These are phyloP conservation scores for Halocaridina rubra DNA, from an alignment of 2,888 invertebrate species.

Conservation along the genomic window DNA sequence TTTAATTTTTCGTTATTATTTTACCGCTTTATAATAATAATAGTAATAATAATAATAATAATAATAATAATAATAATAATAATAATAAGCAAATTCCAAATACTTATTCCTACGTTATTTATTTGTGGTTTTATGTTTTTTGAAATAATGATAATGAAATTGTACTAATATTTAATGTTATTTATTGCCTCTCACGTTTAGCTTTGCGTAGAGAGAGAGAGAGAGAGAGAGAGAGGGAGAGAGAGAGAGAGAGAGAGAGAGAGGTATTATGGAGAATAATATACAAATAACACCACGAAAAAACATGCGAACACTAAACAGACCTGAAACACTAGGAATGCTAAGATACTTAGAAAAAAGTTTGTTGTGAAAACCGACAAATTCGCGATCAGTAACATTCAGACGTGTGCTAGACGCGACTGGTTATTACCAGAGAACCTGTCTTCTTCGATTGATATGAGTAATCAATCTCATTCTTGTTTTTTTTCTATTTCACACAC, in stretches of 20 bases:
- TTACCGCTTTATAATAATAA: neutral
- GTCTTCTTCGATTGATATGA: neutral
- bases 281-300: neutral
- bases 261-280: neutral
- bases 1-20: no score
- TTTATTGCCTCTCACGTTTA: no score
- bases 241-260: neutral
- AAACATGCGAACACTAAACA: neutral
- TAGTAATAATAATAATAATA: neutral
- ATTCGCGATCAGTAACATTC: neutral
- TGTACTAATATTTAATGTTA: no score
- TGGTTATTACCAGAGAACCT: neutral
- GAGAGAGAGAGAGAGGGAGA: neutral
- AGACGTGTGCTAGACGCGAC: neutral
- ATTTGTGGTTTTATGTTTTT: neutral
- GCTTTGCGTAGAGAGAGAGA: neutral
- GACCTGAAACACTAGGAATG: no score
- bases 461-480: no score
- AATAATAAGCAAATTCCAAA: no score
- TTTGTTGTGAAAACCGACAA: neutral
- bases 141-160: neutral
- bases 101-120: neutral
- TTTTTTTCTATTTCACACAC: no score
- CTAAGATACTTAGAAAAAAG: neutral
- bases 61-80: neutral